Base-by-base conservation (phyloP, 1,140 invertebrate genomes). In the Dreissena rostriformis region DNA sequence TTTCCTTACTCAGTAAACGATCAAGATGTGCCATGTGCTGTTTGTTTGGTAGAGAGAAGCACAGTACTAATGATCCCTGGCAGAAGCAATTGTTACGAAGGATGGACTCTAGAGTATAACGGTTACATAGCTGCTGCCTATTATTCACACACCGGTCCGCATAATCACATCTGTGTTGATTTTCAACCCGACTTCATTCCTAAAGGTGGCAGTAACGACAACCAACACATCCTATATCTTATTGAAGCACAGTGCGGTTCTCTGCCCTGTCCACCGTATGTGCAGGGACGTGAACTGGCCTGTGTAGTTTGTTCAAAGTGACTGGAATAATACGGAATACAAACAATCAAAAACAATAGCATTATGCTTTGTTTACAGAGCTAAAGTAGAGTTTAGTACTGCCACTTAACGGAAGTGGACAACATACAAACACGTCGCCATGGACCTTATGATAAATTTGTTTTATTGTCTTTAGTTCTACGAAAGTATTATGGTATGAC, bases 231-330 rank as follows among this genome's bases (percentile, higher is more conserved):
- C 6, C 49, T 89, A n/a, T 90, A 90, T 77, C 51, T 73, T 5
- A 68, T 81, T 1, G 82, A 81, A 28, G 57, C 79, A 8, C 17
- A 10, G 17, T 89, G 88, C 68, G 86, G 88, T 29, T 75, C 78
- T 15, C 75, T 90, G 8, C 87, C 86, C 0, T 88, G 89, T 73
- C 88, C 88, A 7, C 77, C 76, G 12, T 89, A 88, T 63, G 72
- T 85, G 5, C 24, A 80, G 17, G 82, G 84, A 0, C 28, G 82
- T 15, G 87, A 87, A 55, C 53, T 89, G 12, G 82, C 86, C 0
- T 90, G 89, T 79, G 86, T 84, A 28, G 87, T 90, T 6, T 90
- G 89, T 61, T 76, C 85, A 0, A 88, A 61, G 12, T n/a, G n/a
- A n/a, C n/a, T n/a, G n/a, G n/a, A n/a, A n/a, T n/a, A n/a, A n/a